These are phyloP conservation scores for Leptoteleia sp. DNA, from an alignment of 1,140 invertebrate species.

Conservation along the genomic window DNA sequence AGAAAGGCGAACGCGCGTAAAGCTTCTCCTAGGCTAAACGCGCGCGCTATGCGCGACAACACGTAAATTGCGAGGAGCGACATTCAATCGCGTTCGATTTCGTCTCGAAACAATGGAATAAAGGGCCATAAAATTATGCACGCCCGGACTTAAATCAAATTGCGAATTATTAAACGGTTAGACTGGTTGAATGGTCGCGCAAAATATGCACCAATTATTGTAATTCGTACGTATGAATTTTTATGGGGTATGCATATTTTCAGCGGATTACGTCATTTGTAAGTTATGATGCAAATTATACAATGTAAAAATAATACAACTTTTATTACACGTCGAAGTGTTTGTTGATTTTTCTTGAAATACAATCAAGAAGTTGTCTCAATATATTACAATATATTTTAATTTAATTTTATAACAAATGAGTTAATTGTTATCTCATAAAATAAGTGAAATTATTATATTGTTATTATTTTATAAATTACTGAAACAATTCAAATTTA, in stretches of 20 bases:
- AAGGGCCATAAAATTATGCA: conserved; percentile 41
- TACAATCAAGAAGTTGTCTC: no score
- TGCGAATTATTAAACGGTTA: conserved; percentile 14
- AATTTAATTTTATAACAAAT: no score
- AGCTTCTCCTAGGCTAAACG: conserved; percentile 37
- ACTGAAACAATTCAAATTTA: no score
- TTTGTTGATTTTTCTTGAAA: no score
- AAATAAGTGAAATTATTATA: no score
- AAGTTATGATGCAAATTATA: no score
- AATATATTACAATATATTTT: no score
- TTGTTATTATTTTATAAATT: no score
- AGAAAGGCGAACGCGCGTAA: conserved; percentile 37
- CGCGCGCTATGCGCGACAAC: conserved; percentile 31
- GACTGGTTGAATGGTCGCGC: not conserved
- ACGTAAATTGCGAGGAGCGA: conserved; percentile 22
- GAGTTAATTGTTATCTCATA: no score
- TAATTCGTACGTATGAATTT: not conserved
- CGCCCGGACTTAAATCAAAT: conserved; percentile 10
- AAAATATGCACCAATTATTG: conserved; percentile 14
- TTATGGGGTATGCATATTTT: not conserved
- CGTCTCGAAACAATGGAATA: conserved; percentile 44
- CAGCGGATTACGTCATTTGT: no score
- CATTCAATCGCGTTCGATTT: conserved; percentile 47
- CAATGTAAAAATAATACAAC: no score
- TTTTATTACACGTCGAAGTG: no score